Conservation (phyloP, 2,113 vertebrate genomes). For the Tyto alba region DNA sequence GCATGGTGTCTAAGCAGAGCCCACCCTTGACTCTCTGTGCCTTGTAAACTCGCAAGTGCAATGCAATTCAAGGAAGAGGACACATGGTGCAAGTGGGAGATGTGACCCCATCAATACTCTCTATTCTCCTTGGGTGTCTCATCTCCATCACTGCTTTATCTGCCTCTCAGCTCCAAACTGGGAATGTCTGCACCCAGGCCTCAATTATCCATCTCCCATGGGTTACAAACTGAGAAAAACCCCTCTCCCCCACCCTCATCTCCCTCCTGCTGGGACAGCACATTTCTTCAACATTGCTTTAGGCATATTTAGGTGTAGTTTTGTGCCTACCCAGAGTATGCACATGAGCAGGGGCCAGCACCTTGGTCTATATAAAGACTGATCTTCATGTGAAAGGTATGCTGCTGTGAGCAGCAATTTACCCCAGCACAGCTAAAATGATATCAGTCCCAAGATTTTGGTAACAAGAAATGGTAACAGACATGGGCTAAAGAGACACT, state of each 20-base stretch:
- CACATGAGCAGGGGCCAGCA: neutral
- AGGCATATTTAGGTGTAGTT: neutral
- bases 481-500: neutral
- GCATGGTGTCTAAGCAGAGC: neutral
- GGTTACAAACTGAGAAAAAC: neutral
- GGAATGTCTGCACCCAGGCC: neutral
- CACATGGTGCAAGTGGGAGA: neutral
- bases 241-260: neutral
- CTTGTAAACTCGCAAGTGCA: neutral
- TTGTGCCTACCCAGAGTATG: neutral
- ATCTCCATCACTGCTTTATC: neutral
- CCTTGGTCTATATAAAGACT: neutral
- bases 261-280: neutral
- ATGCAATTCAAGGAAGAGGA: neutral
- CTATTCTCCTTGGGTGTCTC: neutral
- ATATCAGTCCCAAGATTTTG: neutral
- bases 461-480: neutral
- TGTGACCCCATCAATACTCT: neutral
- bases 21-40: neutral
- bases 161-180: neutral
- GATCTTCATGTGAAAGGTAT: fast-evolving
- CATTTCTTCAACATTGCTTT: neutral
- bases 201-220: neutral
- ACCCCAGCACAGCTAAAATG: neutral
- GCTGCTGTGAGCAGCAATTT: neutral